These are phyloP conservation scores for Odobenus rosmarus DNA, from an alignment of 2,113 vertebrate species.

Conservation along the genomic window DNA sequence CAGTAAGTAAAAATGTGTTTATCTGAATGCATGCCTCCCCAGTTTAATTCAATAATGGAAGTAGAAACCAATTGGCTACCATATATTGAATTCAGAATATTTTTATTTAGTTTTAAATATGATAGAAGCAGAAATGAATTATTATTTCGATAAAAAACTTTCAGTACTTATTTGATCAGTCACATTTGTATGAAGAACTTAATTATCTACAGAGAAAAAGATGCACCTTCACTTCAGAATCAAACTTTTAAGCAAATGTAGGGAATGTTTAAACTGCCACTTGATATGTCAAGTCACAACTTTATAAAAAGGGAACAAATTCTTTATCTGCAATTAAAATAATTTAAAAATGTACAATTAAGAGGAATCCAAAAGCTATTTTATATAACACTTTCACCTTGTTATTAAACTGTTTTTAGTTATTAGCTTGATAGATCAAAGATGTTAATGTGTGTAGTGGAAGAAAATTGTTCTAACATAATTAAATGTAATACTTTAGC, in stretches of 20 bases:
- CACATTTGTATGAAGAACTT: not conserved
- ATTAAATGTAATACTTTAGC: not conserved
- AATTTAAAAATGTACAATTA: slow-evolving; percentile 31
- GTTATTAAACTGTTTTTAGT: slow-evolving; percentile 49
- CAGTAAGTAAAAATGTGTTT: not conserved
- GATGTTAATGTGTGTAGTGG: not conserved
- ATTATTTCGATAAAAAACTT: not conserved
- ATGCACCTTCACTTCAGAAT: slow-evolving; percentile 1
- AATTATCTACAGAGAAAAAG: not conserved
- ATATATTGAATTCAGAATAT: not conserved
- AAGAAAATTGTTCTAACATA: slow-evolving; percentile 37
- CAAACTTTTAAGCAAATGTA: slow-evolving; percentile 40
- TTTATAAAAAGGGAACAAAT: not conserved
- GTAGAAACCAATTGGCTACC: not conserved
- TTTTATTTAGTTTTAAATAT: not conserved
- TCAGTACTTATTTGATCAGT: not conserved
- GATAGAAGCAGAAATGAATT: not conserved
- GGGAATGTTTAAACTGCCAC: slow-evolving; percentile 23
- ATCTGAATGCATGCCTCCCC: not conserved
- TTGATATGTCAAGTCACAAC: slow-evolving; percentile 56
- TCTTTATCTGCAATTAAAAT: not conserved
- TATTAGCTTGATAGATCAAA: slow-evolving; percentile 46
- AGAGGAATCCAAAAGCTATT: slow-evolving; percentile 36
- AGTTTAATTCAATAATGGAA: not conserved
- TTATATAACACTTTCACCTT: slow-evolving; percentile 5